These are phyloP conservation scores for Chamaetylas fuelleborni DNA, from an alignment of 2,113 vertebrate species.

Conservation along the genomic window DNA sequence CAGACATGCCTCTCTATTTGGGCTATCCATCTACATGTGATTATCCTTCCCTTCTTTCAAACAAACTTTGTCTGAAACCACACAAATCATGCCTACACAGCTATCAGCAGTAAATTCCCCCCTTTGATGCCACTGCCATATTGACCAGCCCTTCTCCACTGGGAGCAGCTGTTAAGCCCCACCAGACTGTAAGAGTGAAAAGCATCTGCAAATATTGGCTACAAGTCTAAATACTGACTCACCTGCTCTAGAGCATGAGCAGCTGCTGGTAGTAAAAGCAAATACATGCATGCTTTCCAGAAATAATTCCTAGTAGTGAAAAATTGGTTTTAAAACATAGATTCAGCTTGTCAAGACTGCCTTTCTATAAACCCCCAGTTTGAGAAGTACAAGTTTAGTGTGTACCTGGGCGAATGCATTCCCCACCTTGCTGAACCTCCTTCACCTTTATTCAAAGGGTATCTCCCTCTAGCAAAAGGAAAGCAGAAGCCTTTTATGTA, in stretches of 20 bases:
- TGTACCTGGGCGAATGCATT: background rate
- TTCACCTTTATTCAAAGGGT: background rate
- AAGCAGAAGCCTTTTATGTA: background rate
- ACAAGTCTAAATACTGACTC: background rate
- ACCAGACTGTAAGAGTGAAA: background rate
- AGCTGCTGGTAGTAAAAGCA: conserved; percentile 4
- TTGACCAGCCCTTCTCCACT: background rate
- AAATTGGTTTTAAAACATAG: background rate
- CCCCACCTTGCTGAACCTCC: background rate
- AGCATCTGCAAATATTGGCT: background rate
- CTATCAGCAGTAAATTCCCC: background rate
- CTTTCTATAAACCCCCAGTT: background rate
- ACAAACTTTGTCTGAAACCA: background rate
- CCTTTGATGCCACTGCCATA: background rate
- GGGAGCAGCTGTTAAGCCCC: background rate
- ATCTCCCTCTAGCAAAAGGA: background rate
- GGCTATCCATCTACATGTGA: background rate
- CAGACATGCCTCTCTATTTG: background rate
- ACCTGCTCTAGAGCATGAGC: background rate
- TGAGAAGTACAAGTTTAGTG: background rate
- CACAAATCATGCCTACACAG: background rate
- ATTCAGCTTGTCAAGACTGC: background rate
- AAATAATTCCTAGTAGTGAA: background rate
- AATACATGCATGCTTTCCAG: background rate
- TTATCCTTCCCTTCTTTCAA: background rate